phyloP scores from a whole-genome alignment of 2,888 invertebrate genomes.

The Scaptomyza cyrtandrae region DNA sequence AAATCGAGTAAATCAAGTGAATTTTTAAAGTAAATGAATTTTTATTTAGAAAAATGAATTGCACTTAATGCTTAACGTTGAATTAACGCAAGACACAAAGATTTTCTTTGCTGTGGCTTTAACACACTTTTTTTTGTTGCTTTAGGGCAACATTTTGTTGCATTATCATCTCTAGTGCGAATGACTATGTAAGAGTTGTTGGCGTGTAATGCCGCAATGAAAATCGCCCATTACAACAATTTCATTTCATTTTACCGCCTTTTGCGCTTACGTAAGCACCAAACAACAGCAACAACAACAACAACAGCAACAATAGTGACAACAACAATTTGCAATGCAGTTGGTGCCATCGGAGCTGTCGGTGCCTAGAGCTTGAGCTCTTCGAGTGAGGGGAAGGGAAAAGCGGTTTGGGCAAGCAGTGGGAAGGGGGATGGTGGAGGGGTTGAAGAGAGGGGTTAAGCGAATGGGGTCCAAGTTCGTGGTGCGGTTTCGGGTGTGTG shows the following conservation, averaged over 20 bases:
- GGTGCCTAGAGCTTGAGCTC: constrained; percentile 56
- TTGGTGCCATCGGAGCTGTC: constrained; percentile 58
- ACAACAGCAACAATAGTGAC: constrained; percentile 28
- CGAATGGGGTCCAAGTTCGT: constrained; percentile 15
- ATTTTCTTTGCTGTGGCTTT: background rate
- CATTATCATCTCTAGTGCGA: constrained; percentile 40
- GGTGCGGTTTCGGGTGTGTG: constrained; percentile 27
- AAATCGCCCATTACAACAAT: constrained; percentile 80
- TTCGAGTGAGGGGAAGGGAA: constrained; percentile 11
- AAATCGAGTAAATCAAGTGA: too few relatives aligned
- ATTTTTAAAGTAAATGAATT: too few relatives aligned
- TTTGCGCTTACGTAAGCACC: constrained; percentile 72
- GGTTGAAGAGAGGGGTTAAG: constrained; percentile 2
- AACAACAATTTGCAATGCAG: constrained; percentile 45
- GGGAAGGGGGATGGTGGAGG: background rate
- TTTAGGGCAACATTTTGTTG: background rate
- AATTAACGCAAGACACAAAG: background rate
- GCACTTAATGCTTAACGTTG: background rate
- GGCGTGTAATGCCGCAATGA: constrained; percentile 77
- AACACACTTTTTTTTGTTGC: background rate
- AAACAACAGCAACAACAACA: too few relatives aligned
- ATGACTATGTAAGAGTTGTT: constrained; percentile 46
- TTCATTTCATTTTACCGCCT: constrained; percentile 79
- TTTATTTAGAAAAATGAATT: background rate
- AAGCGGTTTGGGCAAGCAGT: too few relatives aligned